phyloP scores from a whole-genome alignment of 1,140 invertebrate genomes.

The Chelonus insularis region DNA sequence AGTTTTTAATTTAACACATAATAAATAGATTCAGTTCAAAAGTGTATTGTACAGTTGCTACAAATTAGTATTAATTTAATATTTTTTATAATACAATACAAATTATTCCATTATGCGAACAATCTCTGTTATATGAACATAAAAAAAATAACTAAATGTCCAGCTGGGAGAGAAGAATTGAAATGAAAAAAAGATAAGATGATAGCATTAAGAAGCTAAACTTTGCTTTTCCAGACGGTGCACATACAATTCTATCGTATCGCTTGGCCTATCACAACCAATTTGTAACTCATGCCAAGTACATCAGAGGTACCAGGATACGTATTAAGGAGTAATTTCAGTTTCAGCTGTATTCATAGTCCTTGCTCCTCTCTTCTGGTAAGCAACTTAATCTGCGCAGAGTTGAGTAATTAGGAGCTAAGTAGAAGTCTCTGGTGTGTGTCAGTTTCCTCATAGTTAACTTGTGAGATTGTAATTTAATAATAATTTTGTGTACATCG shows the following conservation, averaged over 20 bases:
- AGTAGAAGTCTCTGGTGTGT: constrained; percentile 39
- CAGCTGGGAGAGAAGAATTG: too few species aligned
- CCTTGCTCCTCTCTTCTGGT: constrained; percentile 25
- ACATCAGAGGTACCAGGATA: constrained; percentile 39
- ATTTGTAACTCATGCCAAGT: constrained; percentile 36
- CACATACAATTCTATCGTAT: constrained; percentile 23
- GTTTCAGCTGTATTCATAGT: constrained; percentile 35
- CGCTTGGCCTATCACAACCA: constrained; percentile 42
- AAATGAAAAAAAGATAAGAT: too few species aligned
- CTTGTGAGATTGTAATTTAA: constrained; percentile 43
- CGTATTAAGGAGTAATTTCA: constrained; percentile 44
- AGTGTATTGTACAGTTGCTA: too few species aligned
- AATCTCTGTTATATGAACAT: too few species aligned
- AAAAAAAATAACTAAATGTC: too few species aligned
- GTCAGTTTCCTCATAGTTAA: constrained; percentile 36
- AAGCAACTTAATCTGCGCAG: constrained; percentile 41
- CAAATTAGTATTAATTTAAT: too few species aligned
- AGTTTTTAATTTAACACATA: too few species aligned
- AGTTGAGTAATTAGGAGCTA: constrained; percentile 49
- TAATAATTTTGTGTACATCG: constrained; percentile 29
- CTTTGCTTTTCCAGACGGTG: constrained; percentile 6
- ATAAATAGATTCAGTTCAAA: too few species aligned
- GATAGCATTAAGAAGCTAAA: not conserved
- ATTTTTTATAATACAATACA: too few species aligned
- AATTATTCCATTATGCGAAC: too few species aligned